Evolutionary conservation across 2,888 invertebrate species (phyloP).

Genomic region (Drosophila differens): DNA sequence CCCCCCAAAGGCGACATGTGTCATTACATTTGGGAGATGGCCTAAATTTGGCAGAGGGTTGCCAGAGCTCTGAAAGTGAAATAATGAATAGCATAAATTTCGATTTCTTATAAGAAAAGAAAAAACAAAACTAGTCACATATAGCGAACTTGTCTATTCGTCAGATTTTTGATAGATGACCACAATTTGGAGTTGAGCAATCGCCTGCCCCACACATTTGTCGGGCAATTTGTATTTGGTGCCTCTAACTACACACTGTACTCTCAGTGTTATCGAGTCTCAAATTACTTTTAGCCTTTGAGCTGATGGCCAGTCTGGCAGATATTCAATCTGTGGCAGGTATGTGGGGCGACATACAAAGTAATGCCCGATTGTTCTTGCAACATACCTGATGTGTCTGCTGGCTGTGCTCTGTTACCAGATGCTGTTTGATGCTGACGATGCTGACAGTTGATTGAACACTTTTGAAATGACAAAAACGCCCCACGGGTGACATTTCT

Average conservation of each 20-base stretch:
- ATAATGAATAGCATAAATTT: not conserved
- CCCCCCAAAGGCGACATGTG: slow-evolving; percentile 54
- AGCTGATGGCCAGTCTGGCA: slow-evolving; percentile 43
- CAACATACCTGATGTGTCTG: not conserved
- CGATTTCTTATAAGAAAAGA: not conserved
- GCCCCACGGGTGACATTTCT: slow-evolving; percentile 80
- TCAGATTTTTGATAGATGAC: slow-evolving; percentile 10
- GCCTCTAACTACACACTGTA: not conserved
- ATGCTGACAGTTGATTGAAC: slow-evolving; percentile 82
- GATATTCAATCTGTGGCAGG: slow-evolving; percentile 68
- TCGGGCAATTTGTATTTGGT: slow-evolving; percentile 34
- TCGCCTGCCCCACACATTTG: slow-evolving; percentile 24
- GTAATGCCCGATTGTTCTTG: slow-evolving; percentile 19
- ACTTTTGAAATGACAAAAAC: slow-evolving; percentile 81
- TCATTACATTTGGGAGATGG: slow-evolving; percentile 11
- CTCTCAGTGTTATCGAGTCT: slow-evolving; percentile 14
- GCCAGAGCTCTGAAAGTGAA: slow-evolving; percentile 5
- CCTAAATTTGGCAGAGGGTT: not conserved
- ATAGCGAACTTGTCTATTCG: not conserved
- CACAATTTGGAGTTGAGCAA: slow-evolving; percentile 26
- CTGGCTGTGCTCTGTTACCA: not conserved
- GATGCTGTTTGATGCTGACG: slow-evolving; percentile 23
- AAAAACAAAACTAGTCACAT: not conserved
- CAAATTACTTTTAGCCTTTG: slow-evolving; percentile 48
- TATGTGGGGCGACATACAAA: slow-evolving; percentile 5